These are phyloP conservation scores for Lepus europaeus DNA, from an alignment of 2,113 vertebrate species.

Conservation along the genomic window DNA sequence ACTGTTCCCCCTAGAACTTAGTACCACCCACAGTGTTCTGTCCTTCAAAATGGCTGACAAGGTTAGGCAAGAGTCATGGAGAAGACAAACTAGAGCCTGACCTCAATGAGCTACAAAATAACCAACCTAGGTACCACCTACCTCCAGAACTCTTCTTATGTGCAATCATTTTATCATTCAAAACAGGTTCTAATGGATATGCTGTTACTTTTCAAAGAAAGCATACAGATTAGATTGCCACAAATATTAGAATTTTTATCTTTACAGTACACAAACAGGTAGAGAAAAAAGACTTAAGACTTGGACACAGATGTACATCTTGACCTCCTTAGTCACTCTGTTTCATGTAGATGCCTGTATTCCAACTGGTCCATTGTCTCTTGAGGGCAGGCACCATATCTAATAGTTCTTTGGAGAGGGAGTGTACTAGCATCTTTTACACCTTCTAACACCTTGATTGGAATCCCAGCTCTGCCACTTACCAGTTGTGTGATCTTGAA, in stretches of 20 bases:
- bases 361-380: neutral
- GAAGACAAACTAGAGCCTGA: neutral
- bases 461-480: neutral
- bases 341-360: neutral
- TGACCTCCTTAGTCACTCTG: neutral
- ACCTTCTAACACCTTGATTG: neutral
- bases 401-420: neutral
- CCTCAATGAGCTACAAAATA: neutral
- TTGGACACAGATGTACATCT: neutral
- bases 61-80: neutral
- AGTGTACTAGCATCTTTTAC: neutral
- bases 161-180: neutral
- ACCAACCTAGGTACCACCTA: neutral
- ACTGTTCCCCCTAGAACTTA: neutral
- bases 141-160: neutral
- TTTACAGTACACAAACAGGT: neutral
- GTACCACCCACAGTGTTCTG: neutral
- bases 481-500: slow-evolving; percentile 16
- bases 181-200: neutral
- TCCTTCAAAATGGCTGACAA: neutral
- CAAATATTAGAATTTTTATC: neutral
- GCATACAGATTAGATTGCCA: neutral
- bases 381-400: neutral
- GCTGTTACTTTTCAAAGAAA: neutral
- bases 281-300: slow-evolving; percentile 8